Evolutionary conservation across 2,113 vertebrate species (phyloP).

Genomic region (Crotalus horridus): DNA sequence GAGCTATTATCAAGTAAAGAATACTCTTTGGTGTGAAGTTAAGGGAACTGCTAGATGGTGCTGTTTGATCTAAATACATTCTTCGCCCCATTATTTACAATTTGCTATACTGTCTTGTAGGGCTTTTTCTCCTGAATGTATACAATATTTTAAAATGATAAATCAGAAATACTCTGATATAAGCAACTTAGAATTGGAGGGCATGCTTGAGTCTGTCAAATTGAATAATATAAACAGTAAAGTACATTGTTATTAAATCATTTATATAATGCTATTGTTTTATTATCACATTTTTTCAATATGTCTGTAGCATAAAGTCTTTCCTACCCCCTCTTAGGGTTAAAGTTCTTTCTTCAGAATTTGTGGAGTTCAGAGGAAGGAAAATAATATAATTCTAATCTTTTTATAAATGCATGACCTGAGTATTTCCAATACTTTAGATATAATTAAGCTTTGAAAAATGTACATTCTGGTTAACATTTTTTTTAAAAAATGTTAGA

Average conservation of each 20-base stretch:
- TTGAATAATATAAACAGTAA: background rate
- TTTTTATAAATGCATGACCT: conserved; percentile 20
- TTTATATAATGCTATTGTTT: background rate
- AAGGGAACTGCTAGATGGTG: conserved; percentile 76
- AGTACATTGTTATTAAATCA: background rate
- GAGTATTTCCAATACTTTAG: conserved; percentile 16
- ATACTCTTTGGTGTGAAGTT: conserved; percentile 57
- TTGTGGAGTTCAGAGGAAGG: background rate
- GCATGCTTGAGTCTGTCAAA: background rate
- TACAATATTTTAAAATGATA: conserved; percentile 39
- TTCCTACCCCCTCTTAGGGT: background rate
- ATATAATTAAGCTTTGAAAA: conserved; percentile 12
- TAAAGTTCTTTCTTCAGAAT: background rate
- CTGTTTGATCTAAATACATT: conserved; percentile 71
- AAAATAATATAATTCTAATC: background rate
- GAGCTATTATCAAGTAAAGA: conserved; percentile 45
- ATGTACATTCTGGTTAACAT: background rate
- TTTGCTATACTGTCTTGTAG: conserved; percentile 50
- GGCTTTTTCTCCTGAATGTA: background rate
- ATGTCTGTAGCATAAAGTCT: background rate
- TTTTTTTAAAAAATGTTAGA: background rate
- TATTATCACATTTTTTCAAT: background rate
- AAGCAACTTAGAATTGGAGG: conserved; percentile 7
- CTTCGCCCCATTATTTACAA: conserved; percentile 43
- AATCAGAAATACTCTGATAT: conserved; percentile 11